These are phyloP conservation scores for Apodemia hepburni DNA, from an alignment of 2,888 invertebrate species.

Conservation along the genomic window DNA sequence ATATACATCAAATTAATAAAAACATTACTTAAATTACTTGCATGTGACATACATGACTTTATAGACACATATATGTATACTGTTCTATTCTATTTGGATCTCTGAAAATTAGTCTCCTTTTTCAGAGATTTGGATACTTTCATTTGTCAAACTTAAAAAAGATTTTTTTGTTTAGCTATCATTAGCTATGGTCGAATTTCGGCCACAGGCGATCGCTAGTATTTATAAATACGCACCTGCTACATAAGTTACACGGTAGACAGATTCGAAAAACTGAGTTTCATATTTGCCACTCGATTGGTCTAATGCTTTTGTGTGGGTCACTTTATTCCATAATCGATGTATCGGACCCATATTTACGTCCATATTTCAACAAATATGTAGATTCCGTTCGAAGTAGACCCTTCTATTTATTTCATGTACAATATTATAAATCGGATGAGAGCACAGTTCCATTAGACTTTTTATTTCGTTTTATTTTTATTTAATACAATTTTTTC, in stretches of 20 bases:
- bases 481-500: neutral
- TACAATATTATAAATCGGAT: constrained; percentile 1
- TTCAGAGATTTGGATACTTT: too few species aligned
- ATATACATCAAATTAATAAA: too few species aligned
- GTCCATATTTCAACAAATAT: constrained; percentile 3
- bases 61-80: too few species aligned
- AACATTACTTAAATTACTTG: too few species aligned
- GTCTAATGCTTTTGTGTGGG: constrained; percentile 51
- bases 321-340: constrained; percentile 45
- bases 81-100: too few species aligned
- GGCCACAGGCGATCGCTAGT: too few species aligned
- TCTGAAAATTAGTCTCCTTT: too few species aligned
- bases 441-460: neutral
- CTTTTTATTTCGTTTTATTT: neutral
- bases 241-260: constrained; percentile 54
- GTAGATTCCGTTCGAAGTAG: neutral
- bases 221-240: constrained; percentile 41
- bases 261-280: constrained; percentile 55
- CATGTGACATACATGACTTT: too few species aligned
- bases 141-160: too few species aligned
- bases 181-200: too few species aligned
- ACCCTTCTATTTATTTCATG: constrained; percentile 8
- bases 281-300: constrained; percentile 53
- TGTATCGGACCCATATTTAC: constrained; percentile 42
- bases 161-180: too few species aligned